Conservation (phyloP, 2,797 vertebrate genomes). For the Apogon hyalosoma region DNA sequence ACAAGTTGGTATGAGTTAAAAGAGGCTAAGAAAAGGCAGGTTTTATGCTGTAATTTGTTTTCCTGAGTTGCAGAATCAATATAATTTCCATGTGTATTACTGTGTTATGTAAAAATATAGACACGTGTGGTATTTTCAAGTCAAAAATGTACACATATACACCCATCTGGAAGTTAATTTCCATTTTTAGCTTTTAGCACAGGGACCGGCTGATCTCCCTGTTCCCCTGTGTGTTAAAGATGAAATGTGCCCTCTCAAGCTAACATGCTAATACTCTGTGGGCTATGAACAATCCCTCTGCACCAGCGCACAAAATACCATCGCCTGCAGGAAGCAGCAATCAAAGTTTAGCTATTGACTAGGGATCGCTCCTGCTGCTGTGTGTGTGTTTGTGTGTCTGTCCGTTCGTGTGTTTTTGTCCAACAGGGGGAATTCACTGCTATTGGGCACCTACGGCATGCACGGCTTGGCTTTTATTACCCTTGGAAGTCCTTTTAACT, state of each 20-base stretch:
- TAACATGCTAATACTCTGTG: constrained; percentile 56
- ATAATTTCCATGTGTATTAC: too few species aligned
- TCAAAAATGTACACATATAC: too few species aligned
- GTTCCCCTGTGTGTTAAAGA: constrained; percentile 38
- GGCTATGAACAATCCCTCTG: constrained; percentile 32
- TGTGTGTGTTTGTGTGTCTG: constrained; percentile 6
- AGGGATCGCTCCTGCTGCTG: constrained; percentile 32
- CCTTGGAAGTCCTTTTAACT: constrained; percentile 73
- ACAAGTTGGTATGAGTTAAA: too few species aligned
- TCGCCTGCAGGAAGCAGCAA: constrained; percentile 45
- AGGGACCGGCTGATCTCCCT: constrained; percentile 13
- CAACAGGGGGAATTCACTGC: constrained; percentile 47
- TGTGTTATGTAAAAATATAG: too few species aligned
- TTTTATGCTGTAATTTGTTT: too few species aligned
- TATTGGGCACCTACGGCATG: constrained; percentile 63
- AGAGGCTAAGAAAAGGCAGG: too few species aligned
- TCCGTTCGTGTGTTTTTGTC: constrained; percentile 35
- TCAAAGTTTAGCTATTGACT: constrained; percentile 53
- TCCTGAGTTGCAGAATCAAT: too few species aligned
- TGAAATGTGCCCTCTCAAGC: constrained; percentile 47
- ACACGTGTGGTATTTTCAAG: too few species aligned
- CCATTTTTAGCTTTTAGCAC: constrained; percentile 3
- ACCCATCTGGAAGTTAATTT: neutral
- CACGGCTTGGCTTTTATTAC: constrained; percentile 70
- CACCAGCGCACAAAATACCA: constrained; percentile 49